phyloP scores from a whole-genome alignment of 2,113 vertebrate species.

The Bubo bubo region DNA sequence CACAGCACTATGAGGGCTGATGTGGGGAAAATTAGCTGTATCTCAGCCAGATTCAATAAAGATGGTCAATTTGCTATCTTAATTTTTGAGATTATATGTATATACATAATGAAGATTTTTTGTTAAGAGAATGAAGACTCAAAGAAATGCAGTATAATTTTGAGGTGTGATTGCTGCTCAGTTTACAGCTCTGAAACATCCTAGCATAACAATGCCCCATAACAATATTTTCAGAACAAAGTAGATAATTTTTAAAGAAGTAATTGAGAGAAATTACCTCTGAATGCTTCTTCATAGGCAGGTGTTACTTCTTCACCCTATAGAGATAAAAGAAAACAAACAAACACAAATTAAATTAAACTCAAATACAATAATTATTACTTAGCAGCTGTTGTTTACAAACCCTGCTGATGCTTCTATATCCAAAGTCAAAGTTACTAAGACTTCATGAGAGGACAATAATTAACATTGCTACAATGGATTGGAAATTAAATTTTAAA shows the following conservation, averaged over 20 bases:
- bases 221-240: not conserved
- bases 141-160: not conserved
- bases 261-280: not conserved
- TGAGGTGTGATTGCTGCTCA: not conserved
- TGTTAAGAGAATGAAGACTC: not conserved
- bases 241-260: not conserved
- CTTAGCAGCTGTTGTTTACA: slow-evolving; percentile 56
- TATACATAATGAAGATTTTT: not conserved
- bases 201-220: not conserved
- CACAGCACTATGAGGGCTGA: not conserved
- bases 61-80: not conserved
- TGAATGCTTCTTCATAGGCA: not conserved
- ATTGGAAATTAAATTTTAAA: slow-evolving; percentile 38
- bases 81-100: not conserved
- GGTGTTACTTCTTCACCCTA: slow-evolving; percentile 25
- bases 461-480: slow-evolving; percentile 27
- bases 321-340: slow-evolving; percentile 11
- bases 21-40: not conserved
- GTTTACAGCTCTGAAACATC: not conserved
- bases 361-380: slow-evolving; percentile 31
- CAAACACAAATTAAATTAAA: slow-evolving; percentile 35
- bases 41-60: not conserved
- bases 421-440: slow-evolving; percentile 53
- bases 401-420: slow-evolving; percentile 29
- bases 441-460: slow-evolving; percentile 24